A percentile compares a stretch with the other conserved stretches of the same genome.
Conservation (phyloP, 2,888 invertebrate genomes). For the Epirrhoe tristata region DNA sequence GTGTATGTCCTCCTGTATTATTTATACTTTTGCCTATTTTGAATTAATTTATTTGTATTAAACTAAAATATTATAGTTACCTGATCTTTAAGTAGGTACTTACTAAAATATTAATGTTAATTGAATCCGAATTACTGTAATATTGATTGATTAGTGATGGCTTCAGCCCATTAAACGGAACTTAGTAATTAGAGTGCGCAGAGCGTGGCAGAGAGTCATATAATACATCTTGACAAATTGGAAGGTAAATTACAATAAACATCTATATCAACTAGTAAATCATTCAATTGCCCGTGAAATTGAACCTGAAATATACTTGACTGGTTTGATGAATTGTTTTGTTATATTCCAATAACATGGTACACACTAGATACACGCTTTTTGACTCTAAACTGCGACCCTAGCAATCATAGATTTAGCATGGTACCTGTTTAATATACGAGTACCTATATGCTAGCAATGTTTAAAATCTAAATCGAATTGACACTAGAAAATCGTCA, state of each 20-base stretch:
- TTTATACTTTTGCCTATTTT: too few relatives aligned
- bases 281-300: neutral
- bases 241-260: conserved; percentile 8
- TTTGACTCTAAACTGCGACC: too few relatives aligned
- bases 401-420: too few relatives aligned
- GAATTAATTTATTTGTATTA: too few relatives aligned
- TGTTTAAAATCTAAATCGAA: too few relatives aligned
- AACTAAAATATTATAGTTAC: neutral
- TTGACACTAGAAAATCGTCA: too few relatives aligned
- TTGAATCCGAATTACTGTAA: conserved; percentile 24
- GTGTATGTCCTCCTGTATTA: too few relatives aligned
- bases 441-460: too few relatives aligned
- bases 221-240: conserved; percentile 27
- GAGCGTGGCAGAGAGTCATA: conserved; percentile 4
- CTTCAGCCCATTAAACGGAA: conserved; percentile 33
- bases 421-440: too few relatives aligned
- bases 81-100: too few relatives aligned
- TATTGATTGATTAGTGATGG: conserved; percentile 34
- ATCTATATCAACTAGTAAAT: neutral
- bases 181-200: conserved; percentile 25
- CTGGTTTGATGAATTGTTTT: neutral
- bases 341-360: too few relatives aligned
- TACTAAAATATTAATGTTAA: conserved; percentile 12
- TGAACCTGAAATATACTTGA: neutral
- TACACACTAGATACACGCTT: too few relatives aligned